Evolutionary conservation across 2,113 vertebrate genomes (phyloP), one percentile per base, ranked within the genome.

Genomic region (Psilopsiagon aurifrons): DNA sequence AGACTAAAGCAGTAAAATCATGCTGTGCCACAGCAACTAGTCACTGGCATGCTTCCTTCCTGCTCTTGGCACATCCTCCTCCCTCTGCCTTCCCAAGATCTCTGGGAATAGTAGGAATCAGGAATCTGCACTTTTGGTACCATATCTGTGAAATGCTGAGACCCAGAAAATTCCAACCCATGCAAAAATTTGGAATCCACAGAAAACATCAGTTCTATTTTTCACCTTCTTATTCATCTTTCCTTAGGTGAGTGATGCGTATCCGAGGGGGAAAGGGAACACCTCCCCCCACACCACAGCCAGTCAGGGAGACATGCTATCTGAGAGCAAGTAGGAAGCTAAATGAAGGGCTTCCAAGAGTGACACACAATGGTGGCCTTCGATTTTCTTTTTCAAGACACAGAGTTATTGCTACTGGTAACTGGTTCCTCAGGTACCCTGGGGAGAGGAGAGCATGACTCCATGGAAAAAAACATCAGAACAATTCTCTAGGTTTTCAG

Each of bases 281-380:
- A 39, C 11, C 9, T 66, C 9, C 8, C 6, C 10, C 28, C 33
- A 5, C 2, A 23, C 2, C 71, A 22, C 43, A 47, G 2, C 10
- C 13, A 1, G 4, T 28, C 8, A 23, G 18, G 33, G 31, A 70
- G 11, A 15, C 7, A 3, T 0, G 27, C 16, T 29, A 7, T 4
- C 2, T 1, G n/a, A n/a, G 17, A 47, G 8, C 35, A 46, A 5
- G 24, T 49, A 66, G 51, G 39, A 47, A 82, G 29, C 31, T 43
- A 55, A 77, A 82, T 2, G 2, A 76, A 52, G 27, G 46, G 67
- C 43, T 91, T 89, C 64, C 17, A 44, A 70, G 59, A 83, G n/a
- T n/a, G 23, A 49, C n/a, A 15, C 18, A 22, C 33, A 69, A 11
- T 2, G 22, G 10, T 27, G 47, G 46, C n/a, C 46, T 79, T 76